These are phyloP conservation scores for Orchesella cincta DNA, from an alignment of 1,140 invertebrate species.

Conservation along the genomic window DNA sequence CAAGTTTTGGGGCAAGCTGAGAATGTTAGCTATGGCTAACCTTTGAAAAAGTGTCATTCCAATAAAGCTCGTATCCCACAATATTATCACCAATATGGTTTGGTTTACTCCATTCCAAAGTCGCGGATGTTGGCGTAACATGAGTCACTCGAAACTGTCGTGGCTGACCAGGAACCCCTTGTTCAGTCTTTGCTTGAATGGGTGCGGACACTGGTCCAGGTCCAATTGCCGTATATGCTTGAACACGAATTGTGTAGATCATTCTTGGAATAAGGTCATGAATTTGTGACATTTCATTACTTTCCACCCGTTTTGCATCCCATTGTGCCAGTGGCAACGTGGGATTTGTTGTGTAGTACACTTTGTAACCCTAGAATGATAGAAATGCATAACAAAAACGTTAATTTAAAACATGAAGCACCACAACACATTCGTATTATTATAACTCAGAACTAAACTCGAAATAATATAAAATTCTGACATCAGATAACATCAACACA, in stretches of 20 bases:
- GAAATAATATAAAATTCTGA: too few species aligned
- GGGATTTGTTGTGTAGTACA: slow-evolving; percentile 90
- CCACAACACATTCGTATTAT: not conserved
- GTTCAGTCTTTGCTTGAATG: slow-evolving; percentile 93
- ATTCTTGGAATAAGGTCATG: slow-evolving; percentile 82
- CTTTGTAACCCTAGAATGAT: slow-evolving; percentile 85
- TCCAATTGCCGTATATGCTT: slow-evolving; percentile 87
- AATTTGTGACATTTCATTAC: slow-evolving; percentile 89
- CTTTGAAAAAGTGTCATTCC: slow-evolving; percentile 94
- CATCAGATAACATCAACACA: too few species aligned
- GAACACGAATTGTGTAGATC: slow-evolving; percentile 88
- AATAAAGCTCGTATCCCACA: slow-evolving; percentile 92
- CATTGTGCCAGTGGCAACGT: slow-evolving; percentile 82
- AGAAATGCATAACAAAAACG: not conserved
- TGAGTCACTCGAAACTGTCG: slow-evolving; percentile 80
- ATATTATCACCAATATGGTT: slow-evolving; percentile 88
- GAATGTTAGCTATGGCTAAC: slow-evolving; percentile 58
- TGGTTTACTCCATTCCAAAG: slow-evolving; percentile 85
- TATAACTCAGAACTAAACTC: not conserved
- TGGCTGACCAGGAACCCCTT: slow-evolving; percentile 85
- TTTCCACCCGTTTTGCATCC: slow-evolving; percentile 89
- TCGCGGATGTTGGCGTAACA: slow-evolving; percentile 75
- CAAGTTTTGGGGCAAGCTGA: not conserved
- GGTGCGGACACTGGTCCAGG: slow-evolving; percentile 75
- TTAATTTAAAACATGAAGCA: not conserved